These are phyloP conservation scores for Nycticebus coucang DNA, from an alignment of 2,113 vertebrate species.

Conservation along the genomic window DNA sequence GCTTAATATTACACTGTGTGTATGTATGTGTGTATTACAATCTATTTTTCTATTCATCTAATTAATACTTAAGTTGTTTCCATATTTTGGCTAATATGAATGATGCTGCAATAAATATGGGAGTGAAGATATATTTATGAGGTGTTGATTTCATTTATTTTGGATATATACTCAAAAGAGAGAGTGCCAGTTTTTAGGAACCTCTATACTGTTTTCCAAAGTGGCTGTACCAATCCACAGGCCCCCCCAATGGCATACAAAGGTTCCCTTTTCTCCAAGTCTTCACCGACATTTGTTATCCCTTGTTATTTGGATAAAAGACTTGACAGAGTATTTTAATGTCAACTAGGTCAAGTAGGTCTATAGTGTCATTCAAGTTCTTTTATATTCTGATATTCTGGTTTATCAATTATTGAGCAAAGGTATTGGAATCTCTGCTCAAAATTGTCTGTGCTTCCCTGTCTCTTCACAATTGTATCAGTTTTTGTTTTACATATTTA, in stretches of 20 bases:
- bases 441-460: background rate
- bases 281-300: background rate
- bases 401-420: constrained; percentile 9
- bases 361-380: background rate
- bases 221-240: background rate
- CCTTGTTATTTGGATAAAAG: background rate
- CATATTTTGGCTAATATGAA: background rate
- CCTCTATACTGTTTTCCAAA: background rate
- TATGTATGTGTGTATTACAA: background rate
- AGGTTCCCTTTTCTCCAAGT: background rate
- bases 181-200: background rate
- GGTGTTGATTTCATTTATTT: background rate
- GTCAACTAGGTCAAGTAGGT: background rate
- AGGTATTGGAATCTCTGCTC: background rate
- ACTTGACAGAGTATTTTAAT: background rate
- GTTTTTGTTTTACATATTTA: background rate
- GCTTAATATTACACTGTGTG: background rate
- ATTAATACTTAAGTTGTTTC: background rate
- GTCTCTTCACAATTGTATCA: background rate
- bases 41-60: background rate
- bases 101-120: background rate
- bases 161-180: background rate
- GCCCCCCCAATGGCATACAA: background rate
- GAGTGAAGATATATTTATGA: background rate
- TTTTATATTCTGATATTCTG: constrained; percentile 9